Conservation (phyloP, 2,888 invertebrate species). For the Coelopa pilipes region DNA sequence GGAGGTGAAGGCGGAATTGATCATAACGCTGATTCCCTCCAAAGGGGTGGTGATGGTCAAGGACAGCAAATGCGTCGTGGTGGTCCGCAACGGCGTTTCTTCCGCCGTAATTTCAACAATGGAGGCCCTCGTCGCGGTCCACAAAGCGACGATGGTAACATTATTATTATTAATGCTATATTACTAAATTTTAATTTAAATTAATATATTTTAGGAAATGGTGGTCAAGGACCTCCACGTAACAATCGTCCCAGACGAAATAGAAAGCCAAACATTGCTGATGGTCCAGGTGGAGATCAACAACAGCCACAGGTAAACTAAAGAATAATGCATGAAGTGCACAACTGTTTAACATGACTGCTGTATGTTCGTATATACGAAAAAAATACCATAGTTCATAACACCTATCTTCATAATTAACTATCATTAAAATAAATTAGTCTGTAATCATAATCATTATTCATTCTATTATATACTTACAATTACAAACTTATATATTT, state of each 20-base stretch:
- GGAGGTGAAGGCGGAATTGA: conserved; percentile 58
- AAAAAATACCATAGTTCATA: conserved; percentile 23
- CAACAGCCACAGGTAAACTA: conserved; percentile 66
- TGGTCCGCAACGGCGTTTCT: conserved; percentile 73
- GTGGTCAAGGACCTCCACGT: conserved; percentile 68
- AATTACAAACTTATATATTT: conserved; percentile 13
- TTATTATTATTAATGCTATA: conserved; percentile 40
- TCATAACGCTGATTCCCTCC: conserved; percentile 68
- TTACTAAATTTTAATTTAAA: conserved; percentile 12
- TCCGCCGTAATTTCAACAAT: conserved; percentile 76
- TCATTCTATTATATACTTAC: conserved; percentile 2
- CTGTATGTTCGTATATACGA: conserved; percentile 2
- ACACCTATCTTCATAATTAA: conserved; percentile 18
- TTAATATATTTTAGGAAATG: conserved; percentile 43
- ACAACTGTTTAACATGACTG: conserved; percentile 7
- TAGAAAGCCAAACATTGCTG: conserved; percentile 59
- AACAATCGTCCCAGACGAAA: conserved; percentile 62
- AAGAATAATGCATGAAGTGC: conserved; percentile 40
- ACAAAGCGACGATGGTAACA: conserved; percentile 57
- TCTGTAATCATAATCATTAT: conserved; percentile 1
- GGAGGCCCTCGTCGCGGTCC: conserved; percentile 54
- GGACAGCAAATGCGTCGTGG: conserved; percentile 69
- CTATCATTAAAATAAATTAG: conserved; percentile 11
- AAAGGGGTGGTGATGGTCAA: conserved; percentile 59
- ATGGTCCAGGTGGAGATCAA: conserved; percentile 58